These are phyloP conservation scores for Procavia capensis DNA, from an alignment of 2,113 vertebrate genomes.

Conservation along the genomic window DNA sequence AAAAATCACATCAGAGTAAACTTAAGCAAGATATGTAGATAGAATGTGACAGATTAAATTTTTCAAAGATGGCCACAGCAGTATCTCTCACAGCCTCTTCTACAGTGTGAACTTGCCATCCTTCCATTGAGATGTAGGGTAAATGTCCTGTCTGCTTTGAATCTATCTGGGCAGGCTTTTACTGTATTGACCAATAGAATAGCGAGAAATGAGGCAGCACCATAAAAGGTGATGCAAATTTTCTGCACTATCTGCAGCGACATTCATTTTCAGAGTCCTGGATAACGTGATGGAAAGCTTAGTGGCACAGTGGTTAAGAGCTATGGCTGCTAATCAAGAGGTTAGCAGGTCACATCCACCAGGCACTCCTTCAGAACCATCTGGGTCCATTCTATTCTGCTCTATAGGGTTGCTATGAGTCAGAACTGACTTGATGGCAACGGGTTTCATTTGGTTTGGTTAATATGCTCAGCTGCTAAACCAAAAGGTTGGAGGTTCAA, in stretches of 20 bases:
- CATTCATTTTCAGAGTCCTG: not conserved
- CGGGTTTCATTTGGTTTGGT: too few species aligned
- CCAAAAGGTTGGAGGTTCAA: not conserved
- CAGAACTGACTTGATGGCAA: too few species aligned
- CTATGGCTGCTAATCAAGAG: not conserved
- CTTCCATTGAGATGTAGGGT: slow-evolving; percentile 16
- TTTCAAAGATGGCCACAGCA: not conserved
- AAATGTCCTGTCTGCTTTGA: not conserved
- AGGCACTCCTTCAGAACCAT: too few species aligned
- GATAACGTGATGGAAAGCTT: too few species aligned
- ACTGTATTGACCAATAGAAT: not conserved
- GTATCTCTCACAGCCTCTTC: not conserved
- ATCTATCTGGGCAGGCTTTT: not conserved
- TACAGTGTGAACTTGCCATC: not conserved
- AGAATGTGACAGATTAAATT: not conserved
- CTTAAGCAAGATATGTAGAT: slow-evolving; percentile 14
- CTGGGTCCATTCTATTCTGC: too few species aligned
- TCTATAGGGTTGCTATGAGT: too few species aligned
- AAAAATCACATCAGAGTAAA: slow-evolving; percentile 2
- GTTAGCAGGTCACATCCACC: not conserved
- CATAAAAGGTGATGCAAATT: not conserved
- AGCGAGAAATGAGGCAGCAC: not conserved
- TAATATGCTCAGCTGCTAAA: too few species aligned
- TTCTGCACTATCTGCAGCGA: not conserved
- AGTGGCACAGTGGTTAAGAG: too few species aligned